Conservation (phyloP, 2,797 vertebrate species). For the Acanthornis magna region DNA sequence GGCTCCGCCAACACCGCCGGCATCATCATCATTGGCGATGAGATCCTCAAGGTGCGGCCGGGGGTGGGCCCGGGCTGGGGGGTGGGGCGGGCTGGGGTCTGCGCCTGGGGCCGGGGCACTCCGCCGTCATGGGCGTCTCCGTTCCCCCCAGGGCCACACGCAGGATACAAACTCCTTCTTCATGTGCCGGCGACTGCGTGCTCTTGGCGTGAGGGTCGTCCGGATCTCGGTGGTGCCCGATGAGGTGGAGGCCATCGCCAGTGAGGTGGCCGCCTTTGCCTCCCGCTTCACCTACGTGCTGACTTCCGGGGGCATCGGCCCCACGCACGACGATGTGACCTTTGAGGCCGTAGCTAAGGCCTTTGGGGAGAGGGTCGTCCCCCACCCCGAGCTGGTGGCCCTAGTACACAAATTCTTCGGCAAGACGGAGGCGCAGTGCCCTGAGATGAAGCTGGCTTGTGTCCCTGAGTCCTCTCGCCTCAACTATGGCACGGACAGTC, state of each 20-base stretch:
- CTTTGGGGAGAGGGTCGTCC: conserved; percentile 81
- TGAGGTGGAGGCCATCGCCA: conserved; percentile 83
- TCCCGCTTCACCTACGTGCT: conserved; percentile 85
- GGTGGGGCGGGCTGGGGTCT: no score
- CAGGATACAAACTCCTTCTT: conserved; percentile 93
- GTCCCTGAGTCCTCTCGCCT: conserved; percentile 86
- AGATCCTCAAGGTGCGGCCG: conserved; percentile 90
- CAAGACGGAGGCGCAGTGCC: conserved; percentile 59
- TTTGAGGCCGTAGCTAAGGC: conserved; percentile 90
- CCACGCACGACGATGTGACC: conserved; percentile 94
- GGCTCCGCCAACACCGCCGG: conserved; percentile 81
- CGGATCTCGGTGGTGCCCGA: conserved; percentile 89
- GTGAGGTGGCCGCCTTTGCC: conserved; percentile 84
- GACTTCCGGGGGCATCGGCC: conserved; percentile 92
- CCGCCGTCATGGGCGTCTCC: not conserved
- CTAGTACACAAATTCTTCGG: conserved; percentile 82
- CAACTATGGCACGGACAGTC: conserved; percentile 84
- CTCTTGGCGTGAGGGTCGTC: conserved; percentile 86
- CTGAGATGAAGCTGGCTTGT: conserved; percentile 86
- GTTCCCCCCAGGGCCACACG: conserved; percentile 84
- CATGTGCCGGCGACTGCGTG: conserved; percentile 84
- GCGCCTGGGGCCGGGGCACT: no score
- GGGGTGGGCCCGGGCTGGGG: not conserved
- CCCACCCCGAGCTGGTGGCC: conserved; percentile 83
- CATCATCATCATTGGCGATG: conserved; percentile 93